Evolutionary conservation across 1,140 invertebrate species (phyloP).

Genomic region (Neodiprion fabricii): DNA sequence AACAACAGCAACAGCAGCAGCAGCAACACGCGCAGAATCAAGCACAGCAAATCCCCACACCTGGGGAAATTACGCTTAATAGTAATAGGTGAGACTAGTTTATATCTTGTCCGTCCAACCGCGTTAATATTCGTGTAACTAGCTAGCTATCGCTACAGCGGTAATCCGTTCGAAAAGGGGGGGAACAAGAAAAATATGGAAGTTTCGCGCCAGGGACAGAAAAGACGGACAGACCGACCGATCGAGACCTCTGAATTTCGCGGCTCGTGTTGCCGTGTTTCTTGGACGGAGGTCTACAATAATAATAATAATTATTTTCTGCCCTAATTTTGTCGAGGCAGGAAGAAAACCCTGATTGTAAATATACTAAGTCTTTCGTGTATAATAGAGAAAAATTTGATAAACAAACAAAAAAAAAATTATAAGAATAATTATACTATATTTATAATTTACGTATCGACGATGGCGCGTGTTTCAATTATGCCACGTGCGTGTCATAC

Average conservation of each 20-base stretch:
- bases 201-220: neutral
- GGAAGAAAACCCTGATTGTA: neutral
- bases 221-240: neutral
- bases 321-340: no score
- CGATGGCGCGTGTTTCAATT: neutral
- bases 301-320: neutral
- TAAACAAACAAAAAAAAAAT: constrained; percentile 1
- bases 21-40: constrained; percentile 36
- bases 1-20: constrained; percentile 33
- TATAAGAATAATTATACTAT: neutral
- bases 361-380: neutral
- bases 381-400: neutral
- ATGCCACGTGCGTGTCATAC: no score
- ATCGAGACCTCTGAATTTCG: neutral
- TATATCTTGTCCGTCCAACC: neutral
- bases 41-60: constrained; percentile 55
- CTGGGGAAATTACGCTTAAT: constrained; percentile 64
- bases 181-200: neutral
- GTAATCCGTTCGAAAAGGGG: neutral
- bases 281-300: neutral
- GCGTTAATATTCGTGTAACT: neutral
- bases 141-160: neutral
- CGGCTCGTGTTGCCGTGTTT: neutral
- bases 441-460: constrained; percentile 1
- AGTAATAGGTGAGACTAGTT: constrained; percentile 56